Percentiles rank a stretch among this genome's conserved stretches.
Conservation (phyloP, 1,140 invertebrate genomes). For the Drosophila tristis region DNA sequence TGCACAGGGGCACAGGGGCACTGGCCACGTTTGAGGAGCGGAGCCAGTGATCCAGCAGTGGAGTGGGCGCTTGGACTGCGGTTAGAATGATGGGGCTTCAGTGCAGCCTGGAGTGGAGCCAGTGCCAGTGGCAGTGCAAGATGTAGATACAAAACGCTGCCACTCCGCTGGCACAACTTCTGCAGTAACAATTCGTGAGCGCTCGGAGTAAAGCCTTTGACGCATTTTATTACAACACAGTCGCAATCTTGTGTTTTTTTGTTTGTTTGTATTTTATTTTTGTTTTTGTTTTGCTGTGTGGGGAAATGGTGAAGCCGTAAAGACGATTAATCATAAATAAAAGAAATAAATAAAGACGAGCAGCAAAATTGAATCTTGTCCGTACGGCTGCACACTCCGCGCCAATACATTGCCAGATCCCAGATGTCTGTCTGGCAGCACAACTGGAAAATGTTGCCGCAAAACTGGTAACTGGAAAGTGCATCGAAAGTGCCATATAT, state of each 20-base stretch:
- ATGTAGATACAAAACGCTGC: too few species aligned
- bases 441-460: too few species aligned
- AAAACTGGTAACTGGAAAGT: too few species aligned
- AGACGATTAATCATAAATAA: conserved; percentile 52
- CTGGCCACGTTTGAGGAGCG: conserved; percentile 13
- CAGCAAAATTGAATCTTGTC: conserved; percentile 25
- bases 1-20: neutral
- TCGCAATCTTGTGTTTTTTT: conserved; percentile 2
- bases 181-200: conserved; percentile 12
- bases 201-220: conserved; percentile 24
- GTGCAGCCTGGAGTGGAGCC: neutral
- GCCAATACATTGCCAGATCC: too few species aligned
- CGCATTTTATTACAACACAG: conserved; percentile 40
- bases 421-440: neutral
- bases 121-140: neutral
- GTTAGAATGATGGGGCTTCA: too few species aligned
- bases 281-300: neutral
- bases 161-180: too few species aligned
- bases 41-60: neutral
- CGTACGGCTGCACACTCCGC: neutral
- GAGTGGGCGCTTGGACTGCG: neutral
- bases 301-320: conserved; percentile 20
- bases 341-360: conserved; percentile 21
- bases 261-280: too few species aligned
- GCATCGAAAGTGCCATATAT: too few species aligned